phyloP scores from a whole-genome alignment of 2,888 invertebrate species.

The Heliconius charithonia region DNA sequence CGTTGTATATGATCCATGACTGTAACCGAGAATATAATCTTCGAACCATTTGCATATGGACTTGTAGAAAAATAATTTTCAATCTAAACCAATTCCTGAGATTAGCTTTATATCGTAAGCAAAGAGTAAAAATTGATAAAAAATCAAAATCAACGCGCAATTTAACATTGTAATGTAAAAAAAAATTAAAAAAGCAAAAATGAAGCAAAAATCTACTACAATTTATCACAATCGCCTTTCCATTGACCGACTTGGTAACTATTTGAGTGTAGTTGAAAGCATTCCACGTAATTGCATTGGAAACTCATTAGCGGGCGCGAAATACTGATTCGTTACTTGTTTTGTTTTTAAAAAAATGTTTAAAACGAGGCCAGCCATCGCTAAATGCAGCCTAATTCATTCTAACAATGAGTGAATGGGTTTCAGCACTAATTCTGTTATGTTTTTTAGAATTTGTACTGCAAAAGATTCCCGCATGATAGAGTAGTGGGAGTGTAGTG shows the following conservation, averaged over 20 bases:
- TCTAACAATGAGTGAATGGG: slow-evolving; percentile 32
- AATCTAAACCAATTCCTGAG: no score
- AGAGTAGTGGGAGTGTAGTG: not conserved
- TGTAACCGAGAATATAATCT: no score
- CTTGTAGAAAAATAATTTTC: no score
- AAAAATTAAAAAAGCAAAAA: not conserved
- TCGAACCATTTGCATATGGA: no score
- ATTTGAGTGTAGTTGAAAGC: slow-evolving; percentile 52
- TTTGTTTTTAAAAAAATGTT: slow-evolving; percentile 65
- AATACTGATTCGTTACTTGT: slow-evolving; percentile 72
- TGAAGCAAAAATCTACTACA: not conserved
- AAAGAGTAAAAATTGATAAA: not conserved
- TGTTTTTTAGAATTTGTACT: slow-evolving; percentile 7
- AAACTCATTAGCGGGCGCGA: slow-evolving; percentile 67
- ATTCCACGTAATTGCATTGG: slow-evolving; percentile 65
- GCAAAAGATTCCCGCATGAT: not conserved
- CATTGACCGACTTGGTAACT: slow-evolving; percentile 45
- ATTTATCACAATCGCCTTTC: slow-evolving; percentile 21
- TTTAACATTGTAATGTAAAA: slow-evolving; percentile 1
- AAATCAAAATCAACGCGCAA: not conserved
- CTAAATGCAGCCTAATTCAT: slow-evolving; percentile 56
- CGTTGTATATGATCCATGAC: no score
- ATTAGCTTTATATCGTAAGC: no score
- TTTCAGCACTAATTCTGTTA: slow-evolving; percentile 33
- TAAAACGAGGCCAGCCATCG: slow-evolving; percentile 57